phyloP scores from a whole-genome alignment of 2,888 invertebrate species.

The Deilephila elpenor region DNA sequence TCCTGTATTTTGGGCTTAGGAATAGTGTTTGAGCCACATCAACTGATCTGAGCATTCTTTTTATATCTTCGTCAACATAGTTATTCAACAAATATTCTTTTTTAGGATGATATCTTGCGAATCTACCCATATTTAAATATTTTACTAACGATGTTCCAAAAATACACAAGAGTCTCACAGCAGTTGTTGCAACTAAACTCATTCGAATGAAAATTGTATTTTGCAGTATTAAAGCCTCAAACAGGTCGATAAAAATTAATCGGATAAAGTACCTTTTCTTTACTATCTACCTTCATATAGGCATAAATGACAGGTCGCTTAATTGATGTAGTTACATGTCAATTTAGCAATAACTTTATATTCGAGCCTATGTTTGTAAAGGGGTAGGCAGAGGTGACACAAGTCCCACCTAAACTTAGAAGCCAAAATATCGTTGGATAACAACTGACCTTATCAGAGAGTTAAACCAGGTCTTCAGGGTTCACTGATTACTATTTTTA shows the following conservation, averaged over 20 bases:
- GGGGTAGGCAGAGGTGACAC: no score
- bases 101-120: no score
- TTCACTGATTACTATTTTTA: no score
- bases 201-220: not conserved
- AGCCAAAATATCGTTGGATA: no score
- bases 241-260: constrained; percentile 2
- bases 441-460: no score
- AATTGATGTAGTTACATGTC: not conserved
- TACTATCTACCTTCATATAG: not conserved
- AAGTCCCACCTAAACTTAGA: no score
- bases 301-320: not conserved
- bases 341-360: not conserved
- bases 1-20: constrained; percentile 36
- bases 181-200: not conserved
- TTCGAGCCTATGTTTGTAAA: no score
- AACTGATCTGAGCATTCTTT: constrained; percentile 36
- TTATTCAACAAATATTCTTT: constrained; percentile 30
- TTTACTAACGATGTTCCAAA: no score
- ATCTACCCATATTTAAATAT: no score
- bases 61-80: constrained; percentile 37
- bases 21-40: constrained; percentile 34
- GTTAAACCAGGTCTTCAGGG: no score
- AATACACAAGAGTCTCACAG: no score
- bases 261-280: not conserved
- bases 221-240: not conserved